phyloP scores from a whole-genome alignment of 37 sponge, comb jelly and placozoan genomes.

The Crambe crambe region DNA sequence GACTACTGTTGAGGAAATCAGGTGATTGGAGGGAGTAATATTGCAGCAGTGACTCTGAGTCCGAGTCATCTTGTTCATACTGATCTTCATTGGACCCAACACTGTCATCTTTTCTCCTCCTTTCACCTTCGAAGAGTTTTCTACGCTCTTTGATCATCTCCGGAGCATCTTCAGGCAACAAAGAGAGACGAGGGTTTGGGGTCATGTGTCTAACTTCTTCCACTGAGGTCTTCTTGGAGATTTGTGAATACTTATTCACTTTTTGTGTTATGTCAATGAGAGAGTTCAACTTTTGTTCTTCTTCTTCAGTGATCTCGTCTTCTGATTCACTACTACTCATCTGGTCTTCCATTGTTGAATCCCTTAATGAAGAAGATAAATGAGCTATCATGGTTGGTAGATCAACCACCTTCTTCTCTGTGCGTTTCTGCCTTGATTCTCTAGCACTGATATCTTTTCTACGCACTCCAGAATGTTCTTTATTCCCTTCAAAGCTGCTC shows the following conservation, averaged over 20 bases:
- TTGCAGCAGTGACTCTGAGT: slow-evolving; percentile 3
- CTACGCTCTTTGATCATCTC: slow-evolving; percentile 7
- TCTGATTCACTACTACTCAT: slow-evolving; percentile 32
- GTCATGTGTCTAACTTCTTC: not conserved
- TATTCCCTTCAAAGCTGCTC: not conserved
- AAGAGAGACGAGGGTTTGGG: not conserved
- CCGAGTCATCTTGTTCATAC: not conserved
- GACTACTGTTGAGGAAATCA: slow-evolving; percentile 1
- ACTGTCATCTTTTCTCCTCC: not conserved
- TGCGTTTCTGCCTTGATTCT: slow-evolving; percentile 31
- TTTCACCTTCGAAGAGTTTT: slow-evolving; percentile 9
- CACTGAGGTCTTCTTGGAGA: not conserved
- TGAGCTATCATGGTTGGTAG: slow-evolving; percentile 61
- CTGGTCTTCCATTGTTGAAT: not conserved
- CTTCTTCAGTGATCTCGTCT: not conserved
- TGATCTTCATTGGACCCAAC: not conserved
- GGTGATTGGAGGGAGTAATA: slow-evolving; percentile 14
- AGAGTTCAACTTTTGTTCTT: not conserved
- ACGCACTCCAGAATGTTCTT: slow-evolving; percentile 28
- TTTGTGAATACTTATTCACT: not conserved
- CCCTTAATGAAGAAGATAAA: slow-evolving; percentile 19
- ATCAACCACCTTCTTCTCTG: slow-evolving; percentile 41
- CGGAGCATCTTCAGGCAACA: not conserved
- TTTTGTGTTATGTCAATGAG: slow-evolving; percentile 6
- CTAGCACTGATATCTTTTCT: slow-evolving; percentile 17